Evolutionary conservation across 2,797 vertebrate genomes (phyloP).

Genomic region (Catostomus latipinnis): DNA sequence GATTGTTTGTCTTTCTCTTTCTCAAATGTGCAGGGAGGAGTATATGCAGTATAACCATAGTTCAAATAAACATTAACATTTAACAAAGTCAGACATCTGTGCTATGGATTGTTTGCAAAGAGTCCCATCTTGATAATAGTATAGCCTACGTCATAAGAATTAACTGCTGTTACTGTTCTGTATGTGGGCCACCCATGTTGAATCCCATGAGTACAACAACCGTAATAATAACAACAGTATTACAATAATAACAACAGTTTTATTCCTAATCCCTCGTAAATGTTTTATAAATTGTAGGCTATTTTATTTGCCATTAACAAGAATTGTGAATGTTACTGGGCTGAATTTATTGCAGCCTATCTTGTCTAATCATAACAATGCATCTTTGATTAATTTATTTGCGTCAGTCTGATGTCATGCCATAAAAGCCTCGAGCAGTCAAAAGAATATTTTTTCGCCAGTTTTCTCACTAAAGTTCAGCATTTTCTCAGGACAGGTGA

Average conservation of each 20-base stretch:
- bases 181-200: conserved; percentile 51
- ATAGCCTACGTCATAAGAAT: conserved; percentile 42
- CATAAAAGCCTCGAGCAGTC: not conserved
- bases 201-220: conserved; percentile 28
- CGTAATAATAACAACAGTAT: not conserved
- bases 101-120: conserved; percentile 38
- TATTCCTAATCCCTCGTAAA: conserved; percentile 8
- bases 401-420: not conserved
- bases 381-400: not conserved
- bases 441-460: conserved; percentile 42
- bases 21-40: conserved; percentile 41
- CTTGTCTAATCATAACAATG: conserved; percentile 8
- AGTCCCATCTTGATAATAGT: conserved; percentile 14
- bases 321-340: not conserved
- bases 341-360: not conserved
- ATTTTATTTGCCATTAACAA: not conserved
- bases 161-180: conserved; percentile 36
- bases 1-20: conserved; percentile 43
- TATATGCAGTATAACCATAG: conserved; percentile 25
- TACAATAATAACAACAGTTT: conserved; percentile 1
- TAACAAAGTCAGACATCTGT: conserved; percentile 55
- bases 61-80: conserved; percentile 56
- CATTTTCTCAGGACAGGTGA: conserved; percentile 80
- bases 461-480: conserved; percentile 74
- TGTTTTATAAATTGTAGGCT: not conserved